phyloP scores from a whole-genome alignment of 2,113 vertebrate genomes.

The Rafetus swinhoei region DNA sequence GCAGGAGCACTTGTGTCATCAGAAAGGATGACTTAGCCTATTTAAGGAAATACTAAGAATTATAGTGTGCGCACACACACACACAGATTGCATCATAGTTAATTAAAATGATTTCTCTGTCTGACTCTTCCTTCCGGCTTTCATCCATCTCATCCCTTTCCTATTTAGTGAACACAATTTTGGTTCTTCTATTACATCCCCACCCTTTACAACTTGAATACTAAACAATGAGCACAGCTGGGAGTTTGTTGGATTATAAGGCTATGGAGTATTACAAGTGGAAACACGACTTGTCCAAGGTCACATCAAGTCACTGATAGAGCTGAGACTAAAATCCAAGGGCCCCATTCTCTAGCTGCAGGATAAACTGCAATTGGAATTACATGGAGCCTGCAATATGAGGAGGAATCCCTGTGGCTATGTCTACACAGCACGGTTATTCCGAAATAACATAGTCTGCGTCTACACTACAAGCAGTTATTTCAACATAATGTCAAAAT shows the following conservation, averaged over 20 bases:
- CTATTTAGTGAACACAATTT: neutral
- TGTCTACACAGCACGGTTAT: no score
- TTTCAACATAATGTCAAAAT: no score
- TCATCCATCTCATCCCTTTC: neutral
- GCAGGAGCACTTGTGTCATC: neutral
- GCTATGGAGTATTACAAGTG: no score
- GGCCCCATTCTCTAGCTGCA: neutral
- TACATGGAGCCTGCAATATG: neutral
- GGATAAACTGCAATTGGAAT: neutral
- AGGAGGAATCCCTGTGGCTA: neutral
- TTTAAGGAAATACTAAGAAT: neutral
- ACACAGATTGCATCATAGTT: neutral
- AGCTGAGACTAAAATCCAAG: neutral
- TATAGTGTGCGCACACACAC: neutral
- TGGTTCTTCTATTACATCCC: neutral
- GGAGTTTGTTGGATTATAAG: no score
- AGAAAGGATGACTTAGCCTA: conserved; percentile 14
- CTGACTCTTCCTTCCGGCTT: neutral
- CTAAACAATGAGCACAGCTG: neutral
- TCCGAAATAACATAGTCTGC: no score
- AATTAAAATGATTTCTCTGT: neutral
- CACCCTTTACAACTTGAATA: neutral
- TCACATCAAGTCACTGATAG: accelerated
- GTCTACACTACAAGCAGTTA: no score
- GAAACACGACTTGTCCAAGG: neutral